Base-by-base conservation (phyloP, 1,140 invertebrate genomes). In the Choristoneura fumiferana region DNA sequence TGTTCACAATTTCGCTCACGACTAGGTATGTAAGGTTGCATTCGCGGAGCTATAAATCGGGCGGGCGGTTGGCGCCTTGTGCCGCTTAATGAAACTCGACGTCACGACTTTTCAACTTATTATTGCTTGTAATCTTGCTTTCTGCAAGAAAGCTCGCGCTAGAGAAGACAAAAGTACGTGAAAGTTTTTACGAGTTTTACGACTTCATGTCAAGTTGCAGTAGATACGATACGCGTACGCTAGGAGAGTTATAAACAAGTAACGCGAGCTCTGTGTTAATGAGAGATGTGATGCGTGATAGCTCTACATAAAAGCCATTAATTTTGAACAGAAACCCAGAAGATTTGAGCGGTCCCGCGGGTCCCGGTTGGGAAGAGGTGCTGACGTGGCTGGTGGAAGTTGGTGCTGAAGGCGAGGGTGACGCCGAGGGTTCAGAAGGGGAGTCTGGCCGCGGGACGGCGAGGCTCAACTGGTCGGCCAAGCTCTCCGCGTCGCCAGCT, bases 321-420 rank as follows among this genome's bases (percentile, higher is more conserved):
- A 33, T 35, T 15, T 53, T 65, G 34, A 61, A 45, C 62, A 86
- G 85, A 18, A 73, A 81, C 14, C 40, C 63, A 0, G 81, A 86
- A 65, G 84, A 87, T 45, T 76, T 43, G 22, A 73, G 67, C 49
- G 80, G 83, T 33, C 95, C 91, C 95, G 70, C 91, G 95, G 76
- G 96, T 8, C 81, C 85, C 8, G 85, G 82, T 0, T 88, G 85
- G 85, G 94, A 96, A 65, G 97, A 98, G 87, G 93, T 98, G 45
- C 95, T 98, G 76, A 95, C 95, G 2, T 98, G 96, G 96, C 89
- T 98, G 55, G 91, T 98, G 60, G 96, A 98, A 90, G 95, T 98
- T 4, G 94, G 95, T 17, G 95, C 96, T 62, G 95, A 96, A 68
- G 92, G 92, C 10, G 92, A 94, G 58, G 93, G 94, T 45, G 93